Conservation (phyloP, 2,888 invertebrate species). For the Agelastica alni region DNA sequence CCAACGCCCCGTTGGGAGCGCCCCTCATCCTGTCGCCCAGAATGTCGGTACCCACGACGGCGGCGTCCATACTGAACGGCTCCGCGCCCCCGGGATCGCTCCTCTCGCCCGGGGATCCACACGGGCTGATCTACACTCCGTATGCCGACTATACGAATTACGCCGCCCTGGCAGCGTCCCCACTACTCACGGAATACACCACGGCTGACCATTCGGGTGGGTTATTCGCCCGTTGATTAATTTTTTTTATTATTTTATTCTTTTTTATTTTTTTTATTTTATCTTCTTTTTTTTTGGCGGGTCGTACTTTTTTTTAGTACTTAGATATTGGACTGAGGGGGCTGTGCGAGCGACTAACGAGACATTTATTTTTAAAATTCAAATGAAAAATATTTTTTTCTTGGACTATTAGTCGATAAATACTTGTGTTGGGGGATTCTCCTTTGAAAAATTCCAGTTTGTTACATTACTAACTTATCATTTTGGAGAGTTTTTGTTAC, state of each 20-base stretch:
- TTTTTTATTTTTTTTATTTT: slow-evolving; percentile 7
- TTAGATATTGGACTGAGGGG: slow-evolving; percentile 25
- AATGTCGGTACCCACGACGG: slow-evolving; percentile 81
- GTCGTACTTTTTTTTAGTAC: slow-evolving; percentile 30
- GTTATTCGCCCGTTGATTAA: slow-evolving; percentile 80
- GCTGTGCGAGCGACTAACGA: slow-evolving; percentile 15
- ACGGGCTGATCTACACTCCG: slow-evolving; percentile 85
- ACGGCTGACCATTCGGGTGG: slow-evolving; percentile 94
- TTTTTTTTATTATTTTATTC: slow-evolving; percentile 17
- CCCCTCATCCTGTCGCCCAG: slow-evolving; percentile 91
- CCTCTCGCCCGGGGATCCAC: slow-evolving; percentile 58
- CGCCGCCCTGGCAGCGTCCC: slow-evolving; percentile 79
- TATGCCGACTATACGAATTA: slow-evolving; percentile 91
- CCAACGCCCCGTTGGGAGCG: slow-evolving; percentile 83
- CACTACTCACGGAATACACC: slow-evolving; percentile 81
- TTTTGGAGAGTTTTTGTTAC: no score
- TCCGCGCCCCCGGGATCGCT: slow-evolving; percentile 64
- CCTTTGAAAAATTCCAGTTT: no score
- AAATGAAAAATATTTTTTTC: no score
- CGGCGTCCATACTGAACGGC: slow-evolving; percentile 69
- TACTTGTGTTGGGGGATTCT: no score
- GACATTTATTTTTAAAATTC: no score
- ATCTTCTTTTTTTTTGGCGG: no score
- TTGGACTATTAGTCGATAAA: no score
- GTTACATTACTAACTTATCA: no score